These are phyloP conservation scores for Axinella damicornis DNA, from an alignment of 37 sponge, comb jelly and placozoan genomes.

Conservation along the genomic window DNA sequence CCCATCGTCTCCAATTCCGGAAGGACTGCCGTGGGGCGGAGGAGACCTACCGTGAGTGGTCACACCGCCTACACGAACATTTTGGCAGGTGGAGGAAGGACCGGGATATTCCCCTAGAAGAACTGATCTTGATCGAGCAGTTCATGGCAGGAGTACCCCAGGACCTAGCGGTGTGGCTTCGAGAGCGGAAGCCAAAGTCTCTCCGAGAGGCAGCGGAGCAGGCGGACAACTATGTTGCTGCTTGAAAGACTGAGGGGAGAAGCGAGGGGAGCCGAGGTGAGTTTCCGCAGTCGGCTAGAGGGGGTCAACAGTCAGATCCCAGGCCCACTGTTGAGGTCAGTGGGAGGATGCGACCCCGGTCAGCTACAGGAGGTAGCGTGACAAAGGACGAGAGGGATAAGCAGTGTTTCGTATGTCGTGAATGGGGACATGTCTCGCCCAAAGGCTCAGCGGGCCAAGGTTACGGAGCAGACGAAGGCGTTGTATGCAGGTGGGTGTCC, in stretches of 20 bases:
- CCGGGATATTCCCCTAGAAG: background rate
- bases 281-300: background rate
- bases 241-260: background rate
- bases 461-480: background rate
- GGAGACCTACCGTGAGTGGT: no score
- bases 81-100: no score
- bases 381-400: conserved; percentile 19
- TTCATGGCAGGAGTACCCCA: background rate
- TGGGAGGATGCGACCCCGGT: background rate
- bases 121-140: conserved; percentile 34
- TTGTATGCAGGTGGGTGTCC: background rate
- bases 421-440: conserved; percentile 23
- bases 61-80: no score
- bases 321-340: no score
- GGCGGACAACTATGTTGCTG: conserved; percentile 38
- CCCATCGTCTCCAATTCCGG: no score
- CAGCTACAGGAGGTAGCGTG: background rate
- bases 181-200: conserved; percentile 30
- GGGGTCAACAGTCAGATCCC: no score
- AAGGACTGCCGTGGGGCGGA: no score
- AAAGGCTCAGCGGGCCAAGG: no score
- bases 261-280: background rate
- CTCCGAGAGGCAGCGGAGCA: conserved; percentile 11
- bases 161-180: conserved; percentile 39
- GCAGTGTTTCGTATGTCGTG: conserved; percentile 22